These are phyloP conservation scores for Tragelaphus eurycerus DNA, from an alignment of 2,797 vertebrate species.

Conservation along the genomic window DNA sequence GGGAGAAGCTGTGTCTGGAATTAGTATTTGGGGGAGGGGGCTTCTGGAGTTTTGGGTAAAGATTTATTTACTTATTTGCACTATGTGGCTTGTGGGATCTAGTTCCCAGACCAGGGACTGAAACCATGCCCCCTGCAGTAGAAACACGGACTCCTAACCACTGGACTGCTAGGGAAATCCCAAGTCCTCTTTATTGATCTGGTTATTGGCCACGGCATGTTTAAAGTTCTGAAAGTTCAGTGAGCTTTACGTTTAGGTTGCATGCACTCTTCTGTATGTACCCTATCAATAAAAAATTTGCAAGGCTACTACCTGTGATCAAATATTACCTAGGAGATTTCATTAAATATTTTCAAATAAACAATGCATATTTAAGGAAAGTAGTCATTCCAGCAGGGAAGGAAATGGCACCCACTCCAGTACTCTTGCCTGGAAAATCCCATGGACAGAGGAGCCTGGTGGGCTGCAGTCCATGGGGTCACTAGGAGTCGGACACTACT, in stretches of 20 bases:
- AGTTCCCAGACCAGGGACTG: background rate
- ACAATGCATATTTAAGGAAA: background rate
- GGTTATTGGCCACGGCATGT: background rate
- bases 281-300: background rate
- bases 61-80: background rate
- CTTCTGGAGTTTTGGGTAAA: background rate
- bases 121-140: background rate
- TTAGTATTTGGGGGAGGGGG: background rate
- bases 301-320: background rate
- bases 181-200: background rate
- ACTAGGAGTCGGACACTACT: too few species aligned
- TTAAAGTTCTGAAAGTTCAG: background rate
- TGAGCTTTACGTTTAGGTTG: background rate
- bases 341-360: background rate
- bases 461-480: too few species aligned
- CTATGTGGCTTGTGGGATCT: background rate
- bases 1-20: background rate
- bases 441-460: too few species aligned
- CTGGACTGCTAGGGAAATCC: background rate
- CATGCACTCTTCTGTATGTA: background rate
- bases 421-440: too few species aligned
- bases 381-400: background rate
- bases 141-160: background rate
- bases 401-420: too few species aligned
- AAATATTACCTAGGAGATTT: slow-evolving; percentile 1